Evolutionary conservation across 2,113 vertebrate species (phyloP).

Genomic region (Varanus komodoensis): DNA sequence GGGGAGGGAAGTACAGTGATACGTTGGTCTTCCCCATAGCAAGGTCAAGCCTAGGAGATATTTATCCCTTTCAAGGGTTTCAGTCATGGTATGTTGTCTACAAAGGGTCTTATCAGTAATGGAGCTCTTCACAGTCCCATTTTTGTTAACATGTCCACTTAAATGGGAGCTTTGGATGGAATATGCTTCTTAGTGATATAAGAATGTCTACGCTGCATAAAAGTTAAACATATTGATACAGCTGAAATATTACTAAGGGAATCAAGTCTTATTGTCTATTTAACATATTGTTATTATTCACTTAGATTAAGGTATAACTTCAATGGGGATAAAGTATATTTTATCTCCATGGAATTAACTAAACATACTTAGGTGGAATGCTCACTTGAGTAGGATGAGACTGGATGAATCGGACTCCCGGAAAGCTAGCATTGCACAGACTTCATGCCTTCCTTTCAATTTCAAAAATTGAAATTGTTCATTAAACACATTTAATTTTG

Average conservation of each 20-base stretch:
- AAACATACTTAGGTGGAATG: background rate
- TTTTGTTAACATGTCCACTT: background rate
- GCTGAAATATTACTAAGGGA: background rate
- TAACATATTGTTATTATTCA: too few species aligned
- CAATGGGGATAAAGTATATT: background rate
- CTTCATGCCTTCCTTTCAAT: background rate
- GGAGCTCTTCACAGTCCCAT: too few species aligned
- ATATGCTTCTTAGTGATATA: background rate
- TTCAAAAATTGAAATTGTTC: rapidly evolving
- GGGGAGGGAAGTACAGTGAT: too few species aligned
- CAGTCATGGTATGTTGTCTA: too few species aligned
- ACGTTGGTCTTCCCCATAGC: too few species aligned
- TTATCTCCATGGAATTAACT: background rate
- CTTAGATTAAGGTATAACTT: too few species aligned
- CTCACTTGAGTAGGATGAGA: background rate
- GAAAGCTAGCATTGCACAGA: background rate
- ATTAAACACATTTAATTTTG: background rate
- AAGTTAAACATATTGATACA: background rate
- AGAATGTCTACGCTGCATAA: background rate
- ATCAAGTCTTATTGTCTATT: too few species aligned
- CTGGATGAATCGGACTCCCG: background rate
- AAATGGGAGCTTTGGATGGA: background rate
- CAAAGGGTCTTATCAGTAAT: too few species aligned
- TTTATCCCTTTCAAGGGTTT: too few species aligned
- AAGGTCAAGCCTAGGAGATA: too few species aligned